These are phyloP conservation scores for Delia radicum DNA, from an alignment of 1,140 invertebrate genomes.

Conservation along the genomic window DNA sequence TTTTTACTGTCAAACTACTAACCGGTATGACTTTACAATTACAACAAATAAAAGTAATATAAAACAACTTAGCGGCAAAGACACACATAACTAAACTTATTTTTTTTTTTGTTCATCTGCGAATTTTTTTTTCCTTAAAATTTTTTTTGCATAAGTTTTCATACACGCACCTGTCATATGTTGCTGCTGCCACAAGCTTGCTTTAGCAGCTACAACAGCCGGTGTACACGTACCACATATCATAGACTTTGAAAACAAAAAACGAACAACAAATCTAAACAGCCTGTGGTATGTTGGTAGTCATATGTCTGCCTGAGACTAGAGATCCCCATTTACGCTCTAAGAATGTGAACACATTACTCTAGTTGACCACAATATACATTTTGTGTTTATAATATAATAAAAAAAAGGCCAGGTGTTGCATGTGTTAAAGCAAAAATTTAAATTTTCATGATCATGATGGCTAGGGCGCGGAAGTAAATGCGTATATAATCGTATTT, in stretches of 20 bases:
- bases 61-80: conserved; percentile 13
- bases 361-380: conserved; percentile 1
- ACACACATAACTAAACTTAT: background rate
- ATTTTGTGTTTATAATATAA: background rate
- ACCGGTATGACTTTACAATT: background rate
- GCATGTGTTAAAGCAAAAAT: background rate
- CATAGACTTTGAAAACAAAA: background rate
- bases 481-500: no score
- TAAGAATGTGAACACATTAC: conserved; percentile 1
- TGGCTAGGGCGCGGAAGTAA: background rate
- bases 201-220: background rate
- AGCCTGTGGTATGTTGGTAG: background rate
- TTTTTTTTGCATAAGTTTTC: conserved; percentile 17
- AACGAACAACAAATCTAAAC: background rate
- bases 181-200: background rate
- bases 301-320: background rate
- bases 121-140: background rate
- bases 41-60: background rate
- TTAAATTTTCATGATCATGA: background rate
- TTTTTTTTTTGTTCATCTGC: background rate
- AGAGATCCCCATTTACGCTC: background rate
- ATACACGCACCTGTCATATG: conserved; percentile 22
- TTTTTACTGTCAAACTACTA: background rate
- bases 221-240: background rate
- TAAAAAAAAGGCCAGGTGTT: background rate